Percentiles rank a stretch among this genome's conserved stretches.
Conservation (phyloP, 1,140 invertebrate species). For the Elymnias hypermnestra region DNA sequence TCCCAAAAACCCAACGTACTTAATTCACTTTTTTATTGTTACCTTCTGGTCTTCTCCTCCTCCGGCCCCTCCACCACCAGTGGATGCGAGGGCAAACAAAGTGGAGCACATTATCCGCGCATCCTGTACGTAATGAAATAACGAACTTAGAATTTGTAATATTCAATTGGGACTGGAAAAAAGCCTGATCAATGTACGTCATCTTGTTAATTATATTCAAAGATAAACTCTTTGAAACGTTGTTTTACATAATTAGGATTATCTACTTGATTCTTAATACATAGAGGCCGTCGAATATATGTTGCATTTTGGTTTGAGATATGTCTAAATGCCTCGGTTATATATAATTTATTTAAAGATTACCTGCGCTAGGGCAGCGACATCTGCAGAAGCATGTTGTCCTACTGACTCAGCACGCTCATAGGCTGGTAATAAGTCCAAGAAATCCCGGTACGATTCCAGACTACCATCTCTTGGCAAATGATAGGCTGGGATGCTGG, state of each 20-base stretch:
- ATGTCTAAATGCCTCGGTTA: no score
- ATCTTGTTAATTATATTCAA: no score
- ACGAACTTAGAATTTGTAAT: no score
- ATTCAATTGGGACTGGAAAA: no score
- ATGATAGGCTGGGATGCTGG: constrained; percentile 83
- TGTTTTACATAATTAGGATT: no score
- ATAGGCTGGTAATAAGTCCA: constrained; percentile 83
- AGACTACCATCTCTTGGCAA: constrained; percentile 89
- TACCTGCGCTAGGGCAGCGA: constrained; percentile 81
- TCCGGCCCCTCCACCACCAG: constrained; percentile 75
- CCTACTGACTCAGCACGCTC: constrained; percentile 92
- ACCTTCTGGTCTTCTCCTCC: constrained; percentile 83
- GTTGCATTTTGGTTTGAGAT: no score
- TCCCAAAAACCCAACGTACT: no score
- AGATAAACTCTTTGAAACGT: no score
- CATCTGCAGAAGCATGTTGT: constrained; percentile 94
- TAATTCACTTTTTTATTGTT: no score
- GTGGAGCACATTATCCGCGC: constrained; percentile 87
- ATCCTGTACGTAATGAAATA: constrained; percentile 76
- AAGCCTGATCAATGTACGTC: no score
- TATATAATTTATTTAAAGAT: background rate
- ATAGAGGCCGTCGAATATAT: no score
- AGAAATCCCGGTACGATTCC: constrained; percentile 86
- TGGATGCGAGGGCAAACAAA: constrained; percentile 86
- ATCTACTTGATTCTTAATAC: no score